Percentiles rank a stretch among this genome's conserved stretches.
Conservation (phyloP, 2,113 vertebrate genomes). For the Salminus brasiliensis region DNA sequence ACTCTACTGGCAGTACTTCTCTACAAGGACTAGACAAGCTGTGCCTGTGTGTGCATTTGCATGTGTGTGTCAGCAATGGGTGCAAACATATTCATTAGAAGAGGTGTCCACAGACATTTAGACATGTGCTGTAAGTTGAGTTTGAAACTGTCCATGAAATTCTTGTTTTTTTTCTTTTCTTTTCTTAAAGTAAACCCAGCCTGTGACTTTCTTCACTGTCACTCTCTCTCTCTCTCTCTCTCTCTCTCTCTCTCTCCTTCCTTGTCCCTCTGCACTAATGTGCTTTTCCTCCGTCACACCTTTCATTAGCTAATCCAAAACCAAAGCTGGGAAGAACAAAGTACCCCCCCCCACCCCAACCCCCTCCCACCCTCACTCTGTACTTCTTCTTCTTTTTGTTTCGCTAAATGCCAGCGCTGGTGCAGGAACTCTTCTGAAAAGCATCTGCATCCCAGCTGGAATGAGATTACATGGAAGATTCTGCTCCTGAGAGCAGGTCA, state of each 20-base stretch:
- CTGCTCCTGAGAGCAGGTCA: conserved; percentile 49
- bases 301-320: conserved; percentile 62
- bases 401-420: conserved; percentile 59
- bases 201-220: too few relatives aligned
- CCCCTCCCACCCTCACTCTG: not conserved
- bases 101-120: too few relatives aligned
- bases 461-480: conserved; percentile 48
- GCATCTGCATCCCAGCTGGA: conserved; percentile 61
- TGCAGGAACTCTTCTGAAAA: conserved; percentile 56
- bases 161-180: too few relatives aligned
- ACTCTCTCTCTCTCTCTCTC: not conserved
- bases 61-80: too few relatives aligned
- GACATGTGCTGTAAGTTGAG: too few relatives aligned
- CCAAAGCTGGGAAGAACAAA: conserved; percentile 62
- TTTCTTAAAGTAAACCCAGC: too few relatives aligned
- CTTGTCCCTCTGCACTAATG: conserved; percentile 54
- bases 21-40: too few relatives aligned
- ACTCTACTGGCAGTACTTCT: too few relatives aligned
- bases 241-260: not conserved
- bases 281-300: conserved; percentile 54
- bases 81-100: too few relatives aligned
- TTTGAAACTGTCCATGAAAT: too few relatives aligned
- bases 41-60: too few relatives aligned
- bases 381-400: conserved; percentile 58
- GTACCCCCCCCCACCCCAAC: too few relatives aligned